Evolutionary conservation across 2,113 vertebrate genomes (phyloP), one percentile per base, ranked within the genome.

Genomic region (Nipponia nippon): DNA sequence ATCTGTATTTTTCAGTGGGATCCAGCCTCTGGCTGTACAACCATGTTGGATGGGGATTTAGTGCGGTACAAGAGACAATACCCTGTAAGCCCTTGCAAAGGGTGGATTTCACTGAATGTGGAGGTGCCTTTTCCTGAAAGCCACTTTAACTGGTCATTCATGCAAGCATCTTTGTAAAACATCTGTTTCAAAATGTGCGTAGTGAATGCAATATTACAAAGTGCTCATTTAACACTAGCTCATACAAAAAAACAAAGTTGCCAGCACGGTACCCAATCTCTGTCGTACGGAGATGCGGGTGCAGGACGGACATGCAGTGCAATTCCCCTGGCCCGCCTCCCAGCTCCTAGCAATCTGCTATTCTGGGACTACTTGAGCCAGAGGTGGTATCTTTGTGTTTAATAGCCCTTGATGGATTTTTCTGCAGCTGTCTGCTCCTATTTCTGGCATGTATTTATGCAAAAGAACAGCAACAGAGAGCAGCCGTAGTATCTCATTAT

Each of bases 381-480:
- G 82, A 83, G 93, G 82, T 94, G 53, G 40, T 77, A 70, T 76
- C 78, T 91, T 65, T 76, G 78, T 85, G 36, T 93, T 85, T 95
- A 96, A 88, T 29, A 93, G 79, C 36, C 62, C 53, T 85, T 88
- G 75, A 95, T 91, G 78, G 90, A 91, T 94, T 95, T 95, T 90
- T 89, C 90, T 72, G 78, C 89, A 90, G 89, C 92, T 95, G 76
- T 81, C 91, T 95, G 46, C 29, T 95, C 81, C 76, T 91, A 93
- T 96, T 95, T 86, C 94, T 97, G 94, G 91, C 80, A 25, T 50
- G 42, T n/a, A 88, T 93, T 96, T 91, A 78, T 93, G 75, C 63
- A 88, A 90, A 95, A 79, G 70, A 85, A 36, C 79, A 73, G 70
- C 40, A 87, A 65, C 69, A 53, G 46, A 91, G 92, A 93, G 79